A percentile compares a stretch with the other conserved stretches of the same genome.
Conservation (phyloP, 1,140 invertebrate genomes). For the Ladona fulva region DNA sequence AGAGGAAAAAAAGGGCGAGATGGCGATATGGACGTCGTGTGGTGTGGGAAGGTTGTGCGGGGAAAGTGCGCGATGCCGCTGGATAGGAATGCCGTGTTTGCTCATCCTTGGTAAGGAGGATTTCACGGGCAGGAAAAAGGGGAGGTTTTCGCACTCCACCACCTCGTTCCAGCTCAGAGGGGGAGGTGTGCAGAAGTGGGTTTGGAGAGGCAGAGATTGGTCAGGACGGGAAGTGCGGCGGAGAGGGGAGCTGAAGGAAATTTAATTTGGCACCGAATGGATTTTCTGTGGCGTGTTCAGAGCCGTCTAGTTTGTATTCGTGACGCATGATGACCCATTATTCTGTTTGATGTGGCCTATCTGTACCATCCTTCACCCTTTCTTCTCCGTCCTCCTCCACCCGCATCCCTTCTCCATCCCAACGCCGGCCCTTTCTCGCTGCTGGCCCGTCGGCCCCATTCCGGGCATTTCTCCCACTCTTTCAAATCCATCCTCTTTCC, state of each 20-base stretch:
- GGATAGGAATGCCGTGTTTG: neutral
- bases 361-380: neutral
- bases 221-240: neutral
- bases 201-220: neutral
- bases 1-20: neutral
- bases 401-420: neutral
- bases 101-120: neutral
- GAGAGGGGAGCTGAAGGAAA: neutral
- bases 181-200: neutral
- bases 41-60: neutral
- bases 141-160: neutral
- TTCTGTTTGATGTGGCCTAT: neutral
- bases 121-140: neutral
- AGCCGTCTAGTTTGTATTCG: conserved; percentile 3
- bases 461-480: neutral
- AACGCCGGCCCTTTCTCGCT: neutral
- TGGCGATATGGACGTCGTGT: neutral
- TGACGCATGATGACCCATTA: conserved; percentile 1
- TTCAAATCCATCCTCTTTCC: neutral
- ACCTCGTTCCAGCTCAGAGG: neutral
- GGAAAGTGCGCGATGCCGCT: neutral
- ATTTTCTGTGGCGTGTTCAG: conserved; percentile 1
- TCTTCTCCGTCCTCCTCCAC: neutral
- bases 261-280: conserved; percentile 9
- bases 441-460: neutral